Conservation (phyloP, 1,140 invertebrate species). For the Heliothis subflexa region DNA sequence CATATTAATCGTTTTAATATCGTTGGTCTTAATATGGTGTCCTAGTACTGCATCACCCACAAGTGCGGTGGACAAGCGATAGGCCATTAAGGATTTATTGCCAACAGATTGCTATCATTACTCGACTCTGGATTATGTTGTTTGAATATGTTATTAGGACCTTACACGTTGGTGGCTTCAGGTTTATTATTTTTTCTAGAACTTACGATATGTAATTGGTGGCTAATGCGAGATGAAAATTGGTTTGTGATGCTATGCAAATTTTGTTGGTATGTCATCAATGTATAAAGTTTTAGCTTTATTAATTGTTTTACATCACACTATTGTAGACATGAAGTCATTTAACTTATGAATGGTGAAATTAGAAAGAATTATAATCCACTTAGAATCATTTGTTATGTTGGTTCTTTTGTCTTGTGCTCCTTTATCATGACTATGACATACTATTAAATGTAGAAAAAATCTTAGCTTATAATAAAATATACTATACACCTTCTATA, state of each 20-base stretch:
- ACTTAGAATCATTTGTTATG: no score
- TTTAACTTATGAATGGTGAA: no score
- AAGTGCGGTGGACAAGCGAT: conserved; percentile 70
- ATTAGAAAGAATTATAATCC: no score
- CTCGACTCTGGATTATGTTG: conserved; percentile 70
- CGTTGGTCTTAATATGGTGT: conserved; percentile 1
- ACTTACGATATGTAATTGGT: conserved; percentile 30
- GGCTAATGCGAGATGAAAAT: conserved; percentile 5
- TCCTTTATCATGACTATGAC: no score
- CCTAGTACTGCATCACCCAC: conserved; percentile 51
- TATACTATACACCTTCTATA: no score
- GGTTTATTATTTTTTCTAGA: conserved; percentile 29
- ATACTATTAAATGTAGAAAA: no score
- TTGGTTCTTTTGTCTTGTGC: no score
- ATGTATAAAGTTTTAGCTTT: not conserved
- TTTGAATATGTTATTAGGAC: conserved; percentile 74
- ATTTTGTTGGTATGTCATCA: not conserved
- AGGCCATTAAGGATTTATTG: conserved; percentile 76
- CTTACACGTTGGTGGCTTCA: conserved; percentile 42
- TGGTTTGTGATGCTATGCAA: not conserved
- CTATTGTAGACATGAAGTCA: no score
- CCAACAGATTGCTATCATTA: conserved; percentile 78
- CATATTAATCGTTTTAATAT: conserved; percentile 20
- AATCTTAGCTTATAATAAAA: no score
- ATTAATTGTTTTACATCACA: not conserved